These are phyloP conservation scores for Propithecus deckenii DNA, from an alignment of 2,797 vertebrate genomes.

Conservation along the genomic window DNA sequence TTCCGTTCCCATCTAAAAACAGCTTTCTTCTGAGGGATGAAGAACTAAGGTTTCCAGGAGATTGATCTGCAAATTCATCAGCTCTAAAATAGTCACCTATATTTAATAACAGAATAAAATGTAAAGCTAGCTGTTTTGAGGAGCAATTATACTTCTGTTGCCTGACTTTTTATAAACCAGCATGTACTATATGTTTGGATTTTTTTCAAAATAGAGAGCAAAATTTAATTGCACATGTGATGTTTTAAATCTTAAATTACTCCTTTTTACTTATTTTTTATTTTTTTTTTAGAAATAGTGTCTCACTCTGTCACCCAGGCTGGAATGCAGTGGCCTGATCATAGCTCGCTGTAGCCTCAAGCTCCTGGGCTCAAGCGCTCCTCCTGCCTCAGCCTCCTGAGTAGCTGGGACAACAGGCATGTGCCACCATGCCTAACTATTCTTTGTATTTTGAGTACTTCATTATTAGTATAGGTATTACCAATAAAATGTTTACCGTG, in stretches of 20 bases:
- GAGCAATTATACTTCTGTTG: not conserved
- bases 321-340: not conserved
- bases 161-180: not conserved
- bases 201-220: not conserved
- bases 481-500: not conserved
- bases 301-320: not conserved
- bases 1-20: constrained; percentile 94
- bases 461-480: not conserved
- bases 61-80: constrained; percentile 91
- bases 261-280: not conserved
- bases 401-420: not conserved
- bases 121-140: constrained; percentile 16
- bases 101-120: constrained; percentile 39
- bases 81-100: constrained; percentile 93
- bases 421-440: not conserved
- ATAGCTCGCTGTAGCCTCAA: not conserved
- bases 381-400: not conserved
- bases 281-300: not conserved
- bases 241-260: constrained; percentile 12
- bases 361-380: not conserved
- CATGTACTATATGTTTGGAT: not conserved
- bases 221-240: not conserved
- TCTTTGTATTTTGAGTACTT: constrained; percentile 10
- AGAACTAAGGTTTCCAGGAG: constrained; percentile 96
- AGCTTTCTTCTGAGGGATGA: constrained; percentile 96